phyloP scores from a whole-genome alignment of 1,140 invertebrate species.

The Aphis craccivora region DNA sequence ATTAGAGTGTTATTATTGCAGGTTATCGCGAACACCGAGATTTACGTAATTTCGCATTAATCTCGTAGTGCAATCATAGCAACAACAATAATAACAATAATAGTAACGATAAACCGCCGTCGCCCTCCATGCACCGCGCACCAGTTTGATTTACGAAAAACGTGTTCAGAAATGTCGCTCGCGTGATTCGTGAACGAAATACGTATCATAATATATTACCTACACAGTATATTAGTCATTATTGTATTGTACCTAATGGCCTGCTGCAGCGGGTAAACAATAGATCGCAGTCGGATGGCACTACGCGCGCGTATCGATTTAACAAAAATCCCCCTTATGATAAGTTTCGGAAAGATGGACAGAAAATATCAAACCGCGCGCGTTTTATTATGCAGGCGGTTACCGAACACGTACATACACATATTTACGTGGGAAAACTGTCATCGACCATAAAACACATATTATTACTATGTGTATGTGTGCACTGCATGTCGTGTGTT shows the following conservation, averaged over 20 bases:
- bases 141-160: background rate
- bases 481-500: too few species aligned
- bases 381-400: background rate
- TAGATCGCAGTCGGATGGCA: conserved; percentile 27
- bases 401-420: too few species aligned
- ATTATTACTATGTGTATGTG: background rate
- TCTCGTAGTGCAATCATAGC: background rate
- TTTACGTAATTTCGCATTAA: background rate
- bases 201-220: background rate
- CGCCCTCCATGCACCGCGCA: too few species aligned
- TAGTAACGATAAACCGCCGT: background rate
- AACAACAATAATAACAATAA: background rate
- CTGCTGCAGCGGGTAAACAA: background rate
- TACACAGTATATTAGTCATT: background rate
- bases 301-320: conserved; percentile 34
- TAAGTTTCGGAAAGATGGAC: conserved; percentile 46
- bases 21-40: too few species aligned
- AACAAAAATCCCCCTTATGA: conserved; percentile 48
- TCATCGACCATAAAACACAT: conserved; percentile 21
- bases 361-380: conserved; percentile 17
- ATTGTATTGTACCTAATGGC: background rate
- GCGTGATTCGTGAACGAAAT: conserved; percentile 39
- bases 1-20: background rate
- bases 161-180: background rate
- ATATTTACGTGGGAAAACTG: conserved; percentile 51